Conservation (phyloP, 1,140 invertebrate species). For the Melitaea cinxia region DNA sequence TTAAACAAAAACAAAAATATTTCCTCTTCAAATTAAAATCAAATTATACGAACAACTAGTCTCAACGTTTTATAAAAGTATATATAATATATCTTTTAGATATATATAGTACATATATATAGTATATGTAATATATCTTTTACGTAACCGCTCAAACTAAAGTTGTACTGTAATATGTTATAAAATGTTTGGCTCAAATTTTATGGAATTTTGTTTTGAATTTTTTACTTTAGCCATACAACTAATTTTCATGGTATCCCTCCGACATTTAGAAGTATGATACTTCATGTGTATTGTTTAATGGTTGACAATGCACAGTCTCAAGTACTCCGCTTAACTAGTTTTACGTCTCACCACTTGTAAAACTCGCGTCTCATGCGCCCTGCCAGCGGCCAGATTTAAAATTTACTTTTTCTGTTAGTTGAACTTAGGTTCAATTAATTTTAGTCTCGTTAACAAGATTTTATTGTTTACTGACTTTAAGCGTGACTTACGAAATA, state of each 20-base stretch:
- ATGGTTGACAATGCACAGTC: slow-evolving; percentile 34
- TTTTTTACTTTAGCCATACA: background rate
- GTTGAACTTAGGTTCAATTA: background rate
- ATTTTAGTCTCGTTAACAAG: background rate
- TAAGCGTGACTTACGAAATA: background rate
- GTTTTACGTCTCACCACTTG: slow-evolving; percentile 50
- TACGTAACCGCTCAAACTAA: no score
- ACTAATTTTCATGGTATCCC: slow-evolving; percentile 19
- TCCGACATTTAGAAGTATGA: slow-evolving; percentile 23
- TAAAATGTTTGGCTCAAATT: no score
- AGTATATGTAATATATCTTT: no score
- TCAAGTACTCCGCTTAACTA: slow-evolving; percentile 46
- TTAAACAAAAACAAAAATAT: slow-evolving; percentile 33
- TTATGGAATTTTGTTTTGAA: no score
- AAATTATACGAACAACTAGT: slow-evolving; percentile 19
- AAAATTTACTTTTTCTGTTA: no score
- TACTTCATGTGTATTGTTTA: slow-evolving; percentile 25
- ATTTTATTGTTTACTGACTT: background rate
- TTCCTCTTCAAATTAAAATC: slow-evolving; percentile 27
- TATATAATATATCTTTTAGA: no score
- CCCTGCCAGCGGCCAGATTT: slow-evolving; percentile 27
- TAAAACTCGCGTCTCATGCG: slow-evolving; percentile 48
- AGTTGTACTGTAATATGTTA: no score
- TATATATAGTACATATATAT: no score
- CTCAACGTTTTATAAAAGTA: background rate